These are phyloP conservation scores for Geophilus truncorum DNA, from an alignment of 2,888 invertebrate genomes.

Conservation along the genomic window DNA sequence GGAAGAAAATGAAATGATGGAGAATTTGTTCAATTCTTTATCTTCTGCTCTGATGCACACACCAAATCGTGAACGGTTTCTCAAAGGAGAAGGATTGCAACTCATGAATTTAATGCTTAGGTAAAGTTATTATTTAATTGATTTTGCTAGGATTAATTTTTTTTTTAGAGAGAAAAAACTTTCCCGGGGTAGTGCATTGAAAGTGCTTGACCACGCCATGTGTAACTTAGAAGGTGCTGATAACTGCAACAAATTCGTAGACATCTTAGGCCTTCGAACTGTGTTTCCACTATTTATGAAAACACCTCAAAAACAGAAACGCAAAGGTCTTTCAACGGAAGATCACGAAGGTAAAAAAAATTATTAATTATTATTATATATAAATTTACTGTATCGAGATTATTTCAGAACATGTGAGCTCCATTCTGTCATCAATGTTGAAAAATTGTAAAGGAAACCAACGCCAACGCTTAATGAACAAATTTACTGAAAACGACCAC, in stretches of 20 bases:
- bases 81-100: slow-evolving; percentile 95
- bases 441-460: slow-evolving; percentile 88
- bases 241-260: slow-evolving; percentile 92
- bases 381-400: neutral
- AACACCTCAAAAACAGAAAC: slow-evolving; percentile 80
- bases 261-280: slow-evolving; percentile 90
- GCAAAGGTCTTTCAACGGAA: slow-evolving; percentile 58
- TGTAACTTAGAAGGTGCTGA: slow-evolving; percentile 88
- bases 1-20: slow-evolving; percentile 98
- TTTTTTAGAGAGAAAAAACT: slow-evolving; percentile 80
- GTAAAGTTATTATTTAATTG: slow-evolving; percentile 46
- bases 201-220: slow-evolving; percentile 96
- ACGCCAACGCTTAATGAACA: slow-evolving; percentile 80
- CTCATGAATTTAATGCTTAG: slow-evolving; percentile 98
- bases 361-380: neutral
- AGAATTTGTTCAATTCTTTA: slow-evolving; percentile 92
- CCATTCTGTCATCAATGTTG: slow-evolving; percentile 87
- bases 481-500: slow-evolving; percentile 96
- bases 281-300: slow-evolving; percentile 99
- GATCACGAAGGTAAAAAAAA: slow-evolving; percentile 71
- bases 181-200: slow-evolving; percentile 91
- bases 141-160: slow-evolving; percentile 6
- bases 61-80: slow-evolving; percentile 83
- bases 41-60: slow-evolving; percentile 88
- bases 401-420: slow-evolving; percentile 77